These are phyloP conservation scores for Sinocyclocheilus anophthalmus DNA, from an alignment of 2,113 vertebrate species.

Conservation along the genomic window DNA sequence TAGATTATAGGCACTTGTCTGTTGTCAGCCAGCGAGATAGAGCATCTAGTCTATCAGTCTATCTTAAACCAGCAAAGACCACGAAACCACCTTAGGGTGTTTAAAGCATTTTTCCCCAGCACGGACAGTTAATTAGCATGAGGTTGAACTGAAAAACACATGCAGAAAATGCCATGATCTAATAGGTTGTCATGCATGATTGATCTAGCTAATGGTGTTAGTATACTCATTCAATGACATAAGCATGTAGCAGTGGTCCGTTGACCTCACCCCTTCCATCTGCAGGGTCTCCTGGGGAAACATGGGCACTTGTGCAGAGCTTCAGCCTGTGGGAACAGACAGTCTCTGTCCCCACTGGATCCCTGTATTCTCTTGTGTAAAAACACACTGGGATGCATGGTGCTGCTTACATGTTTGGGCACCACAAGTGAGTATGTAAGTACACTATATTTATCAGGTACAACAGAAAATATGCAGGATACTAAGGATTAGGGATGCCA, in stretches of 20 bases:
- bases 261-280: conserved; percentile 32
- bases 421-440: not conserved
- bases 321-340: conserved; percentile 9
- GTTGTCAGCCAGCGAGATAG: not conserved
- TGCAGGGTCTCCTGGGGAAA: conserved; percentile 23
- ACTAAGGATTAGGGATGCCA: no score
- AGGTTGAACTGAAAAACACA: conserved; percentile 6
- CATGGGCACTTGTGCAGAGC: conserved; percentile 13
- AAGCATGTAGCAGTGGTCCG: not conserved
- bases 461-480: not conserved
- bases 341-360: not conserved
- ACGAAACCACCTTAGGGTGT: not conserved
- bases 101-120: not conserved
- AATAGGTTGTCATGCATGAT: conserved; percentile 23
- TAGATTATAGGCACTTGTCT: not conserved
- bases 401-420: not conserved
- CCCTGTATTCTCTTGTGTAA: conserved; percentile 1
- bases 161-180: conserved; percentile 8
- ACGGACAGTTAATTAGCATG: not conserved
- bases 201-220: conserved; percentile 21
- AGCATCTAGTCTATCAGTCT: not conserved
- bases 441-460: not conserved
- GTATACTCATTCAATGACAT: conserved; percentile 13
- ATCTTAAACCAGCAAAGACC: not conserved
- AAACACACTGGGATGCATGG: not conserved